These are phyloP conservation scores for Petrocephalus schoutedeni DNA, from an alignment of 2,797 vertebrate species.

Conservation along the genomic window DNA sequence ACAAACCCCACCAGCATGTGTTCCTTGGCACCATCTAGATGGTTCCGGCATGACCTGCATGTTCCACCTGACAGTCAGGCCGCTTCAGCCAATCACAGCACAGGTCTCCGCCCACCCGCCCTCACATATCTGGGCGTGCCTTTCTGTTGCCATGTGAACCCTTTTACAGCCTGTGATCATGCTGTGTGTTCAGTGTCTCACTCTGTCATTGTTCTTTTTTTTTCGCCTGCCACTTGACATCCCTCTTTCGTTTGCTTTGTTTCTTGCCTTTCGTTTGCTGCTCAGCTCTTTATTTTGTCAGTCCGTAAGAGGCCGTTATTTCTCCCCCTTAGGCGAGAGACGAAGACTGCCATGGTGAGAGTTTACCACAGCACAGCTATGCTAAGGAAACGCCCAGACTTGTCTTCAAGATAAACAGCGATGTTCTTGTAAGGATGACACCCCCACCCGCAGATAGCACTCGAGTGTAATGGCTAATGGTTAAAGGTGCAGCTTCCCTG, in stretches of 20 bases:
- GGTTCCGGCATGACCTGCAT: background rate
- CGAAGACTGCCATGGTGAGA: conserved; percentile 97
- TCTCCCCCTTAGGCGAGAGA: conserved; percentile 98
- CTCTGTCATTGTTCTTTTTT: conserved; percentile 10
- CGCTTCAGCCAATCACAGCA: background rate
- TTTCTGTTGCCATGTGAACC: conserved; percentile 24
- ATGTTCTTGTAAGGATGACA: conserved; percentile 99
- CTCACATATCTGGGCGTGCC: background rate
- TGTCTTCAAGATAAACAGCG: conserved; percentile 99
- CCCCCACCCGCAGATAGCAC: conserved; percentile 75
- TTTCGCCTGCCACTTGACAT: conserved; percentile 26
- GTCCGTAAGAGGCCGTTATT: conserved; percentile 99
- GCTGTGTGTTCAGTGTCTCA: conserved; percentile 10
- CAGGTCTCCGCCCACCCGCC: background rate
- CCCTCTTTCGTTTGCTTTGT: conserved; percentile 31
- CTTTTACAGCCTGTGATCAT: background rate
- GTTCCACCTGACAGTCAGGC: background rate
- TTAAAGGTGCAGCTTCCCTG: conserved; percentile 25
- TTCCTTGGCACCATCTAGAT: background rate
- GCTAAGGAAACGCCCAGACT: conserved; percentile 99
- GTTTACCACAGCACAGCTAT: conserved; percentile 97
- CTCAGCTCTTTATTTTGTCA: conserved; percentile 76
- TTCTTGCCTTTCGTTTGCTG: conserved; percentile 57
- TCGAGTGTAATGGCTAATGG: conserved; percentile 49
- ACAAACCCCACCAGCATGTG: background rate